Base-by-base conservation (phyloP, 2,888 invertebrate genomes). In the Apamea monoglypha region DNA sequence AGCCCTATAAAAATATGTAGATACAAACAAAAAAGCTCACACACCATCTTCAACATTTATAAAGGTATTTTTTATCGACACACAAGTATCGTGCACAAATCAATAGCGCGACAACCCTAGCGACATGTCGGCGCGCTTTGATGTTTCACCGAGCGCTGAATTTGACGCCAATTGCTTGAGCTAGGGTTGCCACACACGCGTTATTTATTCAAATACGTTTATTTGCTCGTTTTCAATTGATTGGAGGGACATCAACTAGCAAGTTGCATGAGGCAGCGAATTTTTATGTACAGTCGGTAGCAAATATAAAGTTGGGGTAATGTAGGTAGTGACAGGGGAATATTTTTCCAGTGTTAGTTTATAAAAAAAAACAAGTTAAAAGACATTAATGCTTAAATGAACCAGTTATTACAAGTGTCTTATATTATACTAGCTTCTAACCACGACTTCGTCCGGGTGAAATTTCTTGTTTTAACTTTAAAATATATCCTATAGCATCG, bases 181-280 rank as follows among this genome's bases (percentile, higher is more conserved):
- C 88, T 88, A 94, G 92, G 94, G 94, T 82, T 93, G 91, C 87
- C 86, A 80, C 87, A 80, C 87, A 86, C 83, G 87, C 90, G 74
- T 93, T 93, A 93, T 93, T 92, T 94, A 95, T 94, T 94, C 94
- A 95, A 94, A 95, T 92, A 92, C 90, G 93, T 94, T 94, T 94
- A 94, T 95, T 93, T 94, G 87, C 91, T 88, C 87, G 84, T 83
- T 78, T 86, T 86, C 89, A 89, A 90, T 91, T 94, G 94, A 94
- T 94, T 94, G 92, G 91, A 91, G 89, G 90, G 77, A 84, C 82
- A 81, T 83, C 68, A 73, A 63, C 77, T 74, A 77, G 78, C 76
- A 83, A 81, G 74, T 80, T 82, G 81, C 74, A 74, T 74, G 56
- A 44, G 36, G 64, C 36, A 70, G 75, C 50, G 67, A 64, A 53